Conservation (phyloP, 2,888 invertebrate genomes). For the Polyommatus icarus region DNA sequence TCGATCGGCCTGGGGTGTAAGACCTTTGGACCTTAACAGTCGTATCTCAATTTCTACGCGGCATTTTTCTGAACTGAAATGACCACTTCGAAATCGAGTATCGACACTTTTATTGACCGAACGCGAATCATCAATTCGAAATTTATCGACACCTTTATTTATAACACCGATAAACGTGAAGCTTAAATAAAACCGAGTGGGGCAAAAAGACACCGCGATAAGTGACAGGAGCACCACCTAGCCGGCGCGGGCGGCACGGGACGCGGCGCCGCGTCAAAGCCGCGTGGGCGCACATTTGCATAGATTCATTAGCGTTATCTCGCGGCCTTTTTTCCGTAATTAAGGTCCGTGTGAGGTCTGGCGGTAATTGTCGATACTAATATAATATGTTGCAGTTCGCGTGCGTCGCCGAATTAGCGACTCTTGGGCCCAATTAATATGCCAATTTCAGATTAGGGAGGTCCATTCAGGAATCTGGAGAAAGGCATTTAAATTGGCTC, state of each 20-base stretch:
- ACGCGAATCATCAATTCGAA: neutral
- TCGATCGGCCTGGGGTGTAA: too few species aligned
- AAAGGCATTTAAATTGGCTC: neutral
- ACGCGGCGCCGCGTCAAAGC: conserved; percentile 40
- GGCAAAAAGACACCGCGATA: conserved; percentile 3
- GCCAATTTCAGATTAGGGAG: conserved; percentile 8
- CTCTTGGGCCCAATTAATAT: neutral
- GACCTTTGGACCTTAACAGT: too few species aligned
- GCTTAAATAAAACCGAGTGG: conserved; percentile 1
- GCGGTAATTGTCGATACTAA: conserved; percentile 32
- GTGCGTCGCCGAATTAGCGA: neutral
- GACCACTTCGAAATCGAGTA: neutral
- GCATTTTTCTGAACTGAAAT: too few species aligned
- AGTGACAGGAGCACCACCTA: conserved; percentile 26
- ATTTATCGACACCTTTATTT: neutral
- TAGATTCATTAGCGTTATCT: conserved; percentile 47
- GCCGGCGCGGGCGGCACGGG: conserved; percentile 17
- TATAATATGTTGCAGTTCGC: neutral
- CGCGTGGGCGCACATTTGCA: conserved; percentile 51
- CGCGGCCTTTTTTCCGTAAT: conserved; percentile 46
- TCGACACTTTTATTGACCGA: too few species aligned
- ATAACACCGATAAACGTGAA: neutral
- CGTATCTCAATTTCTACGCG: too few species aligned
- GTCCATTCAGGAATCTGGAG: neutral
- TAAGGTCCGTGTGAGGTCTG: conserved; percentile 53